Evolutionary conservation across 2,797 vertebrate species (phyloP).

Genomic region (Catharus ustulatus): DNA sequence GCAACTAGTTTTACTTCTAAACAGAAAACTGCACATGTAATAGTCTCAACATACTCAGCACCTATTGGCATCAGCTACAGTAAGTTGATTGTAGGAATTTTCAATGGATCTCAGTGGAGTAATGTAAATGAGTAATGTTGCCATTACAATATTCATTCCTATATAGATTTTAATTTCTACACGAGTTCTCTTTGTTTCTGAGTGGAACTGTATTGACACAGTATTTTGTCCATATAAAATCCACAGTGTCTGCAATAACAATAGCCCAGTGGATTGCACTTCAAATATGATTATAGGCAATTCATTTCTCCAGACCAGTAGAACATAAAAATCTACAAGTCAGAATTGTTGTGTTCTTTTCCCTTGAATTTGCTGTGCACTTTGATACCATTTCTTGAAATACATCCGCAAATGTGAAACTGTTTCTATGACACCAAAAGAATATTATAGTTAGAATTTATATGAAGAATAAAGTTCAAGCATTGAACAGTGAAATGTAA

Average conservation of each 20-base stretch:
- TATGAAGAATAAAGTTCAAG: not conserved
- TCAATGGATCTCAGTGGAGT: not conserved
- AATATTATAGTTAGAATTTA: not conserved
- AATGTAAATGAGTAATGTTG: not conserved
- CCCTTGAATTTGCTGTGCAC: not conserved
- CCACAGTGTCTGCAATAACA: not conserved
- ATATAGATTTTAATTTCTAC: constrained; percentile 15
- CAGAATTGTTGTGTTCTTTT: not conserved
- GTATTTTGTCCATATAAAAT: not conserved
- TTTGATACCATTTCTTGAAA: constrained; percentile 14
- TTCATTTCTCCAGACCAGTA: not conserved
- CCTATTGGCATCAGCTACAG: not conserved
- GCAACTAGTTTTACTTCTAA: not conserved
- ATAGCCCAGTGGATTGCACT: not conserved
- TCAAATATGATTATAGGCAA: not conserved
- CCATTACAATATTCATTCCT: not conserved
- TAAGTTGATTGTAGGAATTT: not conserved
- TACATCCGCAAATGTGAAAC: not conserved
- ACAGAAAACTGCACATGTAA: not conserved
- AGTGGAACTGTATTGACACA: not conserved
- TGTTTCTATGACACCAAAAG: not conserved
- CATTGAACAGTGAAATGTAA: not conserved
- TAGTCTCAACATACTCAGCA: not conserved
- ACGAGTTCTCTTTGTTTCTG: not conserved
- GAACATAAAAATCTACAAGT: constrained; percentile 18